These are phyloP conservation scores for Galerucella nymphaeae DNA, from an alignment of 2,888 invertebrate genomes.

Conservation along the genomic window DNA sequence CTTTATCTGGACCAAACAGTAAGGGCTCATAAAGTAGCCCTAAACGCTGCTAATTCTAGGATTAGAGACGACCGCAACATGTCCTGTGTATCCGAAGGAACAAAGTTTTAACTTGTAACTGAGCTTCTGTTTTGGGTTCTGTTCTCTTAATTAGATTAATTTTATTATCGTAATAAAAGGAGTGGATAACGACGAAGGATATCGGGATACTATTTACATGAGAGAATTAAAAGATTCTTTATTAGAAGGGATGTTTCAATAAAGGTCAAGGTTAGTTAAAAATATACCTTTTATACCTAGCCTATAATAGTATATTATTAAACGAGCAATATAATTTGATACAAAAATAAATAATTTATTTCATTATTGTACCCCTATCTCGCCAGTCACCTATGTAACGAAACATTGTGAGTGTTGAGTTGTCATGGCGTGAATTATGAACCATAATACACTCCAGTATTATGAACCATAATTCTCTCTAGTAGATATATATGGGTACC, in stretches of 20 bases:
- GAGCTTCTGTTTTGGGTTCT: conserved; percentile 31
- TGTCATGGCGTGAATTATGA: no score
- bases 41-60: conserved; percentile 45
- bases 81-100: conserved; percentile 35
- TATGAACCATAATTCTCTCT: no score
- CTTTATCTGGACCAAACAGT: conserved; percentile 43
- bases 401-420: no score
- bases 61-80: conserved; percentile 43
- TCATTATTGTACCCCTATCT: no score
- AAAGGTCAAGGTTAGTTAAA: conserved; percentile 10
- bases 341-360: no score
- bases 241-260: background rate
- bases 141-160: conserved; percentile 40
- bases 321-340: no score
- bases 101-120: conserved; percentile 31
- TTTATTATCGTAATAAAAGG: conserved; percentile 33
- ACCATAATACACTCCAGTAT: no score
- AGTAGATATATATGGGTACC: no score
- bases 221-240: conserved; percentile 25
- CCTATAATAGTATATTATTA: no score
- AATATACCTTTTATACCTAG: background rate
- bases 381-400: no score
- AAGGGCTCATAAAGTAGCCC: conserved; percentile 39
- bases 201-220: conserved; percentile 31
- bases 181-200: conserved; percentile 26